Evolutionary conservation across 2,113 vertebrate genomes (phyloP).

Genomic region (Gallinago media): DNA sequence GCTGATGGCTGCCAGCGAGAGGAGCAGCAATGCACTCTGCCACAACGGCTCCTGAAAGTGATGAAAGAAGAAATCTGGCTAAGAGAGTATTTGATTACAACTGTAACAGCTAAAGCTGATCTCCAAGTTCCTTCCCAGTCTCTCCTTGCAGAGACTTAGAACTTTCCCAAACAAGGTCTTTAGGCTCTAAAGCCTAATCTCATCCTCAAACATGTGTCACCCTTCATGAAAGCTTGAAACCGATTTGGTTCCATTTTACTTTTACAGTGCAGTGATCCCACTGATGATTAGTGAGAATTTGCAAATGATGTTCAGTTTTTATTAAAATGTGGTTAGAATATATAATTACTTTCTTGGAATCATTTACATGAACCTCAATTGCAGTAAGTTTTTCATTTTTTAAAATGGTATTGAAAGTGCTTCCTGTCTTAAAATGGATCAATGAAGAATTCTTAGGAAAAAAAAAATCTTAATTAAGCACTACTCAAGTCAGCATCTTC

Average conservation of each 20-base stretch:
- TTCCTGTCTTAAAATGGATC: not conserved
- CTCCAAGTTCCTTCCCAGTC: not conserved
- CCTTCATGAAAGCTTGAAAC: not conserved
- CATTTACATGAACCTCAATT: not conserved
- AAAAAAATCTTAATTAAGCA: not conserved
- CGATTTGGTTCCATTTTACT: not conserved
- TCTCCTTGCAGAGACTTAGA: not conserved
- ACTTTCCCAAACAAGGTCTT: not conserved
- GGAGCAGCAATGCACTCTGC: conserved; percentile 9
- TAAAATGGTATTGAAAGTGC: not conserved
- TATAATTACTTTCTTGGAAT: not conserved
- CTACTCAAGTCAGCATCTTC: not conserved
- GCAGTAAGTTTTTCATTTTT: not conserved
- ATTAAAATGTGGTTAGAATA: not conserved
- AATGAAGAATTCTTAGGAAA: not conserved
- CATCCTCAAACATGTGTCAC: not conserved
- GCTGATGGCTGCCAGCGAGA: conserved; percentile 36
- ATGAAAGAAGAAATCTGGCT: conserved; percentile 59
- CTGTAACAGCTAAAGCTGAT: conserved; percentile 13
- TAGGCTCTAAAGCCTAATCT: not conserved
- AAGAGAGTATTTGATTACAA: conserved; percentile 43
- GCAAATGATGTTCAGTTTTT: not conserved
- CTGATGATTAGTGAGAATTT: not conserved
- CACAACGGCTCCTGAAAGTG: conserved; percentile 29
- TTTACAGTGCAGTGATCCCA: not conserved